Evolutionary conservation across 1,140 invertebrate genomes (phyloP).

Genomic region (Ceratina australensis): DNA sequence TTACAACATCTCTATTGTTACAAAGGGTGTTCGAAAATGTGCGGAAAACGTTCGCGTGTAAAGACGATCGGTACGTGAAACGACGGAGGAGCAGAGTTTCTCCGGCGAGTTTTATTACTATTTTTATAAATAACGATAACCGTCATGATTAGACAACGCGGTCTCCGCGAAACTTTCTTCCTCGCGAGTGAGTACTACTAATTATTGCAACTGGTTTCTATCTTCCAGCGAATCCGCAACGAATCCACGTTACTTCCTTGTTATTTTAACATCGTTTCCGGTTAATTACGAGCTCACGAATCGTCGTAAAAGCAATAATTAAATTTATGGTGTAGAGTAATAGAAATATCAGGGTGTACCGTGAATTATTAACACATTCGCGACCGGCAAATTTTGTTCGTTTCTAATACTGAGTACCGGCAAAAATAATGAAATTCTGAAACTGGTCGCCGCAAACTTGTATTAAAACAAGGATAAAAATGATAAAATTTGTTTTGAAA

Average conservation of each 20-base stretch:
- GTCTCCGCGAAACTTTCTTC: conserved; percentile 17
- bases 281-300: not conserved
- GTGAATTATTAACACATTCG: not conserved
- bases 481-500: no score
- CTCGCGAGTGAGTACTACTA: not conserved
- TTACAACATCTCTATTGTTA: no score
- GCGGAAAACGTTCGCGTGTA: not conserved
- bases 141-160: conserved; percentile 30
- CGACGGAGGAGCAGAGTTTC: conserved; percentile 17
- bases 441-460: no score
- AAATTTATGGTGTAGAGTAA: not conserved
- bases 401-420: no score
- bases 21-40: no score
- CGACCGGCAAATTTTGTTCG: no score
- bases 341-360: no score
- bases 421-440: no score
- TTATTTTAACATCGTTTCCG: conserved; percentile 13
- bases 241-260: conserved; percentile 11
- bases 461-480: no score
- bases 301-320: conserved; percentile 8
- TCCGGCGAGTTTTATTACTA: conserved; percentile 16
- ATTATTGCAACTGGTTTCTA: not conserved
- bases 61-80: not conserved
- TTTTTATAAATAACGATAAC: conserved; percentile 34
- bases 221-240: not conserved